Evolutionary conservation across 1,140 invertebrate genomes (phyloP), one percentile per base, ranked within the genome.

Genomic region (Drosophila pandora): DNA sequence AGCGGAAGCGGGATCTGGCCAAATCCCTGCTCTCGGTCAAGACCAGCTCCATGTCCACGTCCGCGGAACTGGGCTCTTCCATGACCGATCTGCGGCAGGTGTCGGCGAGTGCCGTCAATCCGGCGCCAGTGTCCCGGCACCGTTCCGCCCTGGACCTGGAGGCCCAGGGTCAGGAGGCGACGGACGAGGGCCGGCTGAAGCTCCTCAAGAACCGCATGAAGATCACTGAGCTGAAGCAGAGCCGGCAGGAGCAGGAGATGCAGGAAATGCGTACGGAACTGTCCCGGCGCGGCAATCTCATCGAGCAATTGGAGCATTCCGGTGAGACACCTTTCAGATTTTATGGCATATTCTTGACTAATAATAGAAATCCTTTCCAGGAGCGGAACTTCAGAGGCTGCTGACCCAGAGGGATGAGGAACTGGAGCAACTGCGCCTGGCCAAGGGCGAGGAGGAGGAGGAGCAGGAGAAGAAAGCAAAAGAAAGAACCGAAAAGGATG

Each of bases 131-230:
- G 0, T 78, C 90, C 3, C 74, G 90, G 0, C 85, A 91, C 53
- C 80, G 84, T 50, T 92, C 91, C 1, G 90, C 88, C 1, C 63
- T 76, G 1, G 89, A 92, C 56, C 49, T 92, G 60, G 76, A 85
- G 34, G 54, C 76, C 7, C 74, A 73, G 25, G 63, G 37, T 2
- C 48, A n/a, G 12, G 58, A 47, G 64, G 50, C 48, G 13, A 48
- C 21, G 22, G 80, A 85, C 3, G 82, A 87, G 49, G 65, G 56
- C 3, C 82, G 75, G 0, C 32, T 85, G 2, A 85, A 87, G 62
- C 39, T 87, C 59, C 56, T 85, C 1, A 75, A 71, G 41, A 85
- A 71, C 17, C 77, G 80, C 34, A 87, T 85, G 83, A 87, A 87
- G 28, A 23, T 85, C 2, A 81, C 75, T 7, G 82, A 85, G 37